Base-by-base conservation (phyloP, 2,113 vertebrate species). In the Poecilia latipinna region DNA sequence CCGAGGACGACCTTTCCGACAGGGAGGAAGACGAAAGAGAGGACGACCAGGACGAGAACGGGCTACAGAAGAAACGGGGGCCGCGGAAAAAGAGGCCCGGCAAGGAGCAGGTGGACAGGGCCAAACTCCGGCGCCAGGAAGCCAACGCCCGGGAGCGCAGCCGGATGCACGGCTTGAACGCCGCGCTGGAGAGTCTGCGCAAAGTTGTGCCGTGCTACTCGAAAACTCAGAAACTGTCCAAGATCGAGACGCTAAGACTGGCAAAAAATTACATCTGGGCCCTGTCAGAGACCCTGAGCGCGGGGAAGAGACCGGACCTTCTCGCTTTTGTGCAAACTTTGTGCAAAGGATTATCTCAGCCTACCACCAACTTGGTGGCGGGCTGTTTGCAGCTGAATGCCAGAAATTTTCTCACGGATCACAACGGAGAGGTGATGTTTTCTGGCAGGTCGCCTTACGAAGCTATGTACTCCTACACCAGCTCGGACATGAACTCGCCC, bases 251-350 rank as follows among this genome's bases (percentile, higher is more conserved):
- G 35, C 93, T 99, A 70, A 96, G 98, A 85, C 93, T 99, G 83
- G 98, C 98, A 62, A 99, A 99, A 91, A 99, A 99, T 89, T 99
- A 99, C 91, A 99, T 99, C 92, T 99, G 98, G 97, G 98, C 98
- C 90, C 95, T 99, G 88, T 97, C 98, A 3, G 98, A 99, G 95
- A 99, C 98, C 61, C 94, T 99, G 82, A 95, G 97, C 80, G 96
- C 97, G 10, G 98, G 98, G 76, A 99, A 99, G 91, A 96, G 96
- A 92, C 98, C 98, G 0, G 98, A 99, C 86, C 95, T 99, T 72
- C 96, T 99, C 82, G 95, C 97, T 4, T 99, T 99, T 61, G 98
- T 99, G 62, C 97, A 99, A 92, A 99, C 97, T 92, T 93, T 99
- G 90, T 99, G 98, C 92, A 99, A 99, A 93, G 98, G 98, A 94